Conservation (phyloP, 1,140 invertebrate species). For the Lanistes nyassanus region DNA sequence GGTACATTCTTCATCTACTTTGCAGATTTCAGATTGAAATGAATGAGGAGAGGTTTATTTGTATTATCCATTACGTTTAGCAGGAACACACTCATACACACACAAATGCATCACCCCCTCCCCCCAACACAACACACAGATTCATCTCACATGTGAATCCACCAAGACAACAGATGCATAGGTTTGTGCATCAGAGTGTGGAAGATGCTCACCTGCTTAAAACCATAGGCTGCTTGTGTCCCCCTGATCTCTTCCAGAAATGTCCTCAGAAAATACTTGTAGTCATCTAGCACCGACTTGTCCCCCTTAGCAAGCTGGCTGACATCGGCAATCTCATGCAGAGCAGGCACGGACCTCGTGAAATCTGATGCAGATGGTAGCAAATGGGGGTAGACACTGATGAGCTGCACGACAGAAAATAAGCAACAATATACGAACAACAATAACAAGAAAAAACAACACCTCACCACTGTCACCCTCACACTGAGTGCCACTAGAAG, state of each 20-base stretch:
- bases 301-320: slow-evolving; percentile 64
- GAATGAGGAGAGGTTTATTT: too few relatives aligned
- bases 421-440: background rate
- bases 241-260: slow-evolving; percentile 65
- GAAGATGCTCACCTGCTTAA: slow-evolving; percentile 50
- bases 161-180: too few relatives aligned
- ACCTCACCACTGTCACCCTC: too few relatives aligned
- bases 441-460: too few relatives aligned
- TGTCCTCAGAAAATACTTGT: slow-evolving; percentile 62
- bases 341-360: slow-evolving; percentile 63
- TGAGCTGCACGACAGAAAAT: slow-evolving; percentile 57
- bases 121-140: too few relatives aligned
- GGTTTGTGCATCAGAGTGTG: too few relatives aligned
- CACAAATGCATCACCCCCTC: too few relatives aligned
- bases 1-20: too few relatives aligned
- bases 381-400: slow-evolving; percentile 67
- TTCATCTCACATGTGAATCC: too few relatives aligned
- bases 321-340: slow-evolving; percentile 69
- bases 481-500: background rate
- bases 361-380: slow-evolving; percentile 63
- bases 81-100: too few relatives aligned
- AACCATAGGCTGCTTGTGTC: slow-evolving; percentile 47
- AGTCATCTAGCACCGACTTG: slow-evolving; percentile 51
- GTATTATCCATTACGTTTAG: too few relatives aligned
- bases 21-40: too few relatives aligned